Conservation (phyloP, 2,113 vertebrate species). For the Thymallus thymallus region DNA sequence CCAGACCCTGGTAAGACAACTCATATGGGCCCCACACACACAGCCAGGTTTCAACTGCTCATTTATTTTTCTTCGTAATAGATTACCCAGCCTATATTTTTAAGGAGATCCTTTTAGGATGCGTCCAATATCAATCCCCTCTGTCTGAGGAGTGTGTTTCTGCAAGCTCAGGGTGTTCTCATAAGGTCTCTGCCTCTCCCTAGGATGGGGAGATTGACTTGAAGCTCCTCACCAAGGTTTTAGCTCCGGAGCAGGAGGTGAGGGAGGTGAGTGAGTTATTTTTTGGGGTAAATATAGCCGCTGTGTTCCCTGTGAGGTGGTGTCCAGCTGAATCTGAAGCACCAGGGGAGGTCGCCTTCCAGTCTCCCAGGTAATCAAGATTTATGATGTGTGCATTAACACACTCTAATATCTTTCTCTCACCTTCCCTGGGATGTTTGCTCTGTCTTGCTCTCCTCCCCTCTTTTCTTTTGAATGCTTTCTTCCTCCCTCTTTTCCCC, state of each 20-base stretch:
- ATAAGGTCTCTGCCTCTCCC: conserved; percentile 36
- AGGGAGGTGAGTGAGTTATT: conserved; percentile 82
- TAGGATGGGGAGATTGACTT: conserved; percentile 94
- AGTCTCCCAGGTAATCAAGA: conserved; percentile 70
- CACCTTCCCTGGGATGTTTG: conserved; percentile 24
- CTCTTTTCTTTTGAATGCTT: neutral
- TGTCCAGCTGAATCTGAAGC: conserved; percentile 70
- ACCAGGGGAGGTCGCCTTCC: conserved; percentile 48
- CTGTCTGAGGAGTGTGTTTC: neutral
- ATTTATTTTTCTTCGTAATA: neutral
- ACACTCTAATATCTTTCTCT: conserved; percentile 52
- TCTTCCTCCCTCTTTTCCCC: too few species aligned
- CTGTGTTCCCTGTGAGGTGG: conserved; percentile 41
- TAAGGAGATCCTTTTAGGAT: neutral
- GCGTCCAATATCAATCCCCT: neutral
- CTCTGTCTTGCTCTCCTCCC: conserved; percentile 20
- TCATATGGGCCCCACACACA: neutral
- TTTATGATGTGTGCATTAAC: conserved; percentile 77
- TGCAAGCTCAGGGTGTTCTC: neutral
- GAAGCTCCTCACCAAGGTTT: conserved; percentile 92
- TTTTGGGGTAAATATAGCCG: conserved; percentile 50
- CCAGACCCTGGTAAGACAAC: conserved; percentile 88
- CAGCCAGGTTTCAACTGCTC: neutral
- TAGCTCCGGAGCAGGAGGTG: conserved; percentile 93
- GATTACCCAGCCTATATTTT: neutral